Evolutionary conservation across 2,797 vertebrate species (phyloP), one percentile per base, ranked within the genome.

Genomic region (Brotula barbata): DNA sequence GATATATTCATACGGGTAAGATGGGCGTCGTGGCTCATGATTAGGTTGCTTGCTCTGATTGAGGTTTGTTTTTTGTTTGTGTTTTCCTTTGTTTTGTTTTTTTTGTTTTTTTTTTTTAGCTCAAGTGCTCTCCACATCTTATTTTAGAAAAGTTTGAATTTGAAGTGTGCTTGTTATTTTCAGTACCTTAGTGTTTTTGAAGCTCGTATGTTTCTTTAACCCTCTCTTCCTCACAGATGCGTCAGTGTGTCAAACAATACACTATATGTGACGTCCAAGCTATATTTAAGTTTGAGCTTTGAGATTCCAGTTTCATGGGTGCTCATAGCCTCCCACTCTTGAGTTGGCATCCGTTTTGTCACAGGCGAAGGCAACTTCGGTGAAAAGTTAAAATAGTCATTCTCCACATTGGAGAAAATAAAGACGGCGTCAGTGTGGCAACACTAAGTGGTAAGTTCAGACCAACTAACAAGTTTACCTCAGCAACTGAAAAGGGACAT

Each of bases 1-100:
- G 84, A 77, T 89, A 86, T 88, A 88, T 90, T 89, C 75, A 90
- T 93, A 93, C 92, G 92, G 92, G 92, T 93, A 92, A 89, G 86
- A 82, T 85, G 86, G 88, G 83, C 82, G 75, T 62, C 73, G 48
- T 85, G 83, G 84, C 86, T 89, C 84, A 76, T 81, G 76, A 77
- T 82, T 89, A 73, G 83, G 60, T 88, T 84, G 82, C 80, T 88
- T 82, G 77, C 77, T 87, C 82, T 75, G 76, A 81, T 53, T 59
- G 47, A 81, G 63, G 47, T 15, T 39, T 15, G 2, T 39, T n/a
- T 39, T 74, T 71, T 85, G 64, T 72, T 59, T 73, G 43, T 58
- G 19, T 28, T 20, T 28, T n/a, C n/a, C n/a, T 58, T 19, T 55
- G 42, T 59, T 52, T 58, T 48, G 58, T 37, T 42, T 25, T 28